These are phyloP conservation scores for Porites lutea DNA, from an alignment of 64 coral and sea anemone genomes.

Conservation along the genomic window DNA sequence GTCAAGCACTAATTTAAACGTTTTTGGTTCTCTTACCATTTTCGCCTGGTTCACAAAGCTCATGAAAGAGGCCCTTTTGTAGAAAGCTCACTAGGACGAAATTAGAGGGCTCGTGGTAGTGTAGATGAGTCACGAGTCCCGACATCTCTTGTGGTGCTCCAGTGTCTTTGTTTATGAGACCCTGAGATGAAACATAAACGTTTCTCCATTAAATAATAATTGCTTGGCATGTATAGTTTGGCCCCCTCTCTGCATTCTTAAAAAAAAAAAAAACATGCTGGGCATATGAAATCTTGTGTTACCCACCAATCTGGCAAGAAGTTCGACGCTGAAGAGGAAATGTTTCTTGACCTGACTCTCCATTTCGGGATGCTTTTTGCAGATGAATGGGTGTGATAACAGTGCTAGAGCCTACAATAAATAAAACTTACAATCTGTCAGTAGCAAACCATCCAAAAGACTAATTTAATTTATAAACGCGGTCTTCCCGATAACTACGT, in stretches of 20 bases:
- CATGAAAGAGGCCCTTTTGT: slow-evolving; percentile 72
- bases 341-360: slow-evolving; percentile 78
- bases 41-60: slow-evolving; percentile 43
- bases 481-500: too few relatives aligned
- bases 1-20: too few relatives aligned
- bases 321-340: slow-evolving; percentile 87
- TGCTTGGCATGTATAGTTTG: too few relatives aligned
- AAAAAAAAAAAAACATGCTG: background rate
- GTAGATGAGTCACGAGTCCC: slow-evolving; percentile 83
- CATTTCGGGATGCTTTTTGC: slow-evolving; percentile 65
- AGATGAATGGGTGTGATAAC: slow-evolving; percentile 73
- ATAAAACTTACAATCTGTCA: too few relatives aligned
- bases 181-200: slow-evolving; percentile 10
- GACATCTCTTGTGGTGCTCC: slow-evolving; percentile 80
- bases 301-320: slow-evolving; percentile 80
- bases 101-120: slow-evolving; percentile 89
- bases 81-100: slow-evolving; percentile 76
- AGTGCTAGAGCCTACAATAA: slow-evolving; percentile 56
- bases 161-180: slow-evolving; percentile 59
- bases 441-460: too few relatives aligned
- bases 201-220: too few relatives aligned
- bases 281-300: background rate
- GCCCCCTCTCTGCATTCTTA: too few relatives aligned
- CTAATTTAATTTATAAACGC: too few relatives aligned
- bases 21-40: background rate